Percentiles rank a stretch among this genome's conserved stretches.
phyloP scores from a whole-genome alignment of 1,140 invertebrate genomes.

The Rhopalosiphum maidis region DNA sequence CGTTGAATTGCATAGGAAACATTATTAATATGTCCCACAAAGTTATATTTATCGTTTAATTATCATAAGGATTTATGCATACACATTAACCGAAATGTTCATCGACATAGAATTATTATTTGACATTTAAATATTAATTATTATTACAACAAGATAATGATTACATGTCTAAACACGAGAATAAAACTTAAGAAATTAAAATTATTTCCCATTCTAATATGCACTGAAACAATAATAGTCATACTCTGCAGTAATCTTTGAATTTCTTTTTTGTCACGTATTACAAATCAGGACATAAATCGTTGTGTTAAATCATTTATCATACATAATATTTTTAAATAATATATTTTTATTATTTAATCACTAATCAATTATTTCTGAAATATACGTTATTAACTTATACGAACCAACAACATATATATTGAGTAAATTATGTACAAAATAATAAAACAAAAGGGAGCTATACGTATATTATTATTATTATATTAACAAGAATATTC shows the following conservation, averaged over 20 bases:
- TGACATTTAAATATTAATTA: slow-evolving; percentile 33
- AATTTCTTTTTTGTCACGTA: not conserved
- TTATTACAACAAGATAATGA: not conserved
- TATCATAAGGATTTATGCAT: slow-evolving; percentile 26
- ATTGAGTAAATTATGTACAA: not conserved
- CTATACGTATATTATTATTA: not conserved
- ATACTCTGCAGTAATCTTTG: not conserved
- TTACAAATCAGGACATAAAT: not conserved
- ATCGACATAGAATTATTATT: slow-evolving; percentile 9
- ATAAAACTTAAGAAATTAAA: not conserved
- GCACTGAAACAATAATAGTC: not conserved
- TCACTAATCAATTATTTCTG: not conserved
- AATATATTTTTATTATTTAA: not conserved
- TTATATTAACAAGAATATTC: not conserved
- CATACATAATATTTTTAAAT: not conserved
- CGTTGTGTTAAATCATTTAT: not conserved
- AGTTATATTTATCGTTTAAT: not conserved
- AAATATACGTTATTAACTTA: not conserved
- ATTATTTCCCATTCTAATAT: not conserved
- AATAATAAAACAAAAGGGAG: not conserved
- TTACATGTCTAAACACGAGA: not conserved
- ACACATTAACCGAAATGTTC: slow-evolving; percentile 16
- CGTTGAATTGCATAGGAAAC: not conserved
- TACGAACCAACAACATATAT: not conserved
- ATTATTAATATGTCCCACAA: not conserved